These are phyloP conservation scores for Eurytoma adleriae DNA, from an alignment of 2,888 invertebrate species.

Conservation along the genomic window DNA sequence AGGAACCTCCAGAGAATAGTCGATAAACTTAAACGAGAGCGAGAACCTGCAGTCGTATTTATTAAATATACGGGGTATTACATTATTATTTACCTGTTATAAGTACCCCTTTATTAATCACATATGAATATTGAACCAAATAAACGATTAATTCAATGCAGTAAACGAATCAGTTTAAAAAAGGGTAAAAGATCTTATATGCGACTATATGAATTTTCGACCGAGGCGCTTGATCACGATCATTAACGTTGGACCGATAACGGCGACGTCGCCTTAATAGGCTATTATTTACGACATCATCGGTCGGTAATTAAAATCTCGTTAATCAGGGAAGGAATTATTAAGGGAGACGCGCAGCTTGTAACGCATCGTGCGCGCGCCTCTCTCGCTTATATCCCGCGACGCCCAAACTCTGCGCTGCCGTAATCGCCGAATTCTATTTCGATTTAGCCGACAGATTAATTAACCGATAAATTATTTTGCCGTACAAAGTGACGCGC, in stretches of 20 bases:
- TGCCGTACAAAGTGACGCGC: constrained; percentile 20
- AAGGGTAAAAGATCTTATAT: background rate
- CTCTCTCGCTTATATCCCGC: constrained; percentile 8
- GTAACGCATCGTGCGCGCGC: background rate
- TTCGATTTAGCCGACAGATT: constrained; percentile 44
- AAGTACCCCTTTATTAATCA: too few relatives aligned
- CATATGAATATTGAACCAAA: too few relatives aligned
- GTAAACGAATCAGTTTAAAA: too few relatives aligned
- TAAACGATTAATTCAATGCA: too few relatives aligned
- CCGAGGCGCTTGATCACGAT: too few relatives aligned
- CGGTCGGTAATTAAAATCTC: constrained; percentile 66
- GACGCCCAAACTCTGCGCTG: background rate
- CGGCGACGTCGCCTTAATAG: constrained; percentile 45
- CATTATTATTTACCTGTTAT: constrained; percentile 6
- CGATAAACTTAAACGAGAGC: constrained; percentile 23
- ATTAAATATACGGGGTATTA: constrained; percentile 19
- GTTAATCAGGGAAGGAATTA: constrained; percentile 61
- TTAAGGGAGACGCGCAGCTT: constrained; percentile 22
- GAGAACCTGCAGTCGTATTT: constrained; percentile 9
- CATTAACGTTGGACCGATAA: constrained; percentile 17
- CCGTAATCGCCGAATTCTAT: constrained; percentile 39
- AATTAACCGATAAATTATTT: constrained; percentile 54
- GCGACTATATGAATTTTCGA: background rate
- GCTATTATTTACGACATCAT: constrained; percentile 62
- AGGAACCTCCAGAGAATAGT: constrained; percentile 33